Percentiles rank a stretch among this genome's conserved stretches.
phyloP scores from a whole-genome alignment of 1,140 invertebrate species.

The Bombyx mori region DNA sequence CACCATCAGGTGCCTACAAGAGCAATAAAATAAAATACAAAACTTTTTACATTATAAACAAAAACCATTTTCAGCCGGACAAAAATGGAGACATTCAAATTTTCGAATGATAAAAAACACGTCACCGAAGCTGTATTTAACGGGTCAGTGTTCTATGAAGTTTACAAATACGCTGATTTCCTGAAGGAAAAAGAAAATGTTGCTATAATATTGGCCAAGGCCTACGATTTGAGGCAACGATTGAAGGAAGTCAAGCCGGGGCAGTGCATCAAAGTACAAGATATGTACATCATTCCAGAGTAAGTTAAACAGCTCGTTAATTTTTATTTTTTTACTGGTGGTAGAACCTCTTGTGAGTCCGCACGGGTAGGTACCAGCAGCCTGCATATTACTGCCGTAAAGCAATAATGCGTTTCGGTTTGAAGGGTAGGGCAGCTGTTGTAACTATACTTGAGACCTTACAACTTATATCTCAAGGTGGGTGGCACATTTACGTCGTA shows the following conservation, averaged over 20 bases:
- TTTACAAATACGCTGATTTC: conserved; percentile 39
- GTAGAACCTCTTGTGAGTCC: no score
- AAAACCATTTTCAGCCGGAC: conserved; percentile 9
- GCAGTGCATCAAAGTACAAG: conserved; percentile 4
- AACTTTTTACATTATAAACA: background rate
- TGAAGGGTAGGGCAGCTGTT: no score
- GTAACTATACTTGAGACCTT: no score
- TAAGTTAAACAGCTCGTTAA: no score
- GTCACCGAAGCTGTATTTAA: conserved; percentile 1
- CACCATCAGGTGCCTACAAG: no score
- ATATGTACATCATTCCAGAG: no score
- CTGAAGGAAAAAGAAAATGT: conserved; percentile 29
- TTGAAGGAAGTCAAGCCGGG: conserved; percentile 31
- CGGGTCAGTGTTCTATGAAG: conserved; percentile 30
- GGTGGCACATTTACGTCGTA: no score
- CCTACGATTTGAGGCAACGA: conserved; percentile 29
- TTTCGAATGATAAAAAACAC: conserved; percentile 13
- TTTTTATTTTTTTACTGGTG: no score
- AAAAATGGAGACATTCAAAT: conserved; percentile 34
- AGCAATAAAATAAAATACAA: background rate
- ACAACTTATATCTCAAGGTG: no score
- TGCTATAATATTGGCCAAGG: conserved; percentile 29
- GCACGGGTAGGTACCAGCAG: no score
- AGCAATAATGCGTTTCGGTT: no score
- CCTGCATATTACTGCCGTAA: no score